Conservation (phyloP, 2,113 vertebrate species). For the Coturnix japonica region DNA sequence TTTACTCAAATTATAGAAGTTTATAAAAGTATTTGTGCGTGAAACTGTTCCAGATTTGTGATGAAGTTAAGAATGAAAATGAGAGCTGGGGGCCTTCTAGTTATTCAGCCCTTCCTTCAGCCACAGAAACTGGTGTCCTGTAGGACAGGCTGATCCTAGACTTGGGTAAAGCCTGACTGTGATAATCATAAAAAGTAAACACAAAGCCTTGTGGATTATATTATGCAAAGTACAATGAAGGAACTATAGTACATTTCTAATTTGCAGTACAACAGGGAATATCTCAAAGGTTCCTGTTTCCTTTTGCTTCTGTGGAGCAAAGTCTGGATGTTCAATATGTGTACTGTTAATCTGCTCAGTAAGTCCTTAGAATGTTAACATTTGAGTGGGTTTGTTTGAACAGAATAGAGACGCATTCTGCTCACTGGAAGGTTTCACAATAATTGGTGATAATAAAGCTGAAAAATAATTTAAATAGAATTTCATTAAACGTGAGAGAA, state of each 20-base stretch:
- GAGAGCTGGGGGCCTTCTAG: background rate
- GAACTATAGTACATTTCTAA: background rate
- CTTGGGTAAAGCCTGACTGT: background rate
- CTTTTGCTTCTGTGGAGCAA: background rate
- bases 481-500: slow-evolving; percentile 49
- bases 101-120: background rate
- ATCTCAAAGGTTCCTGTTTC: background rate
- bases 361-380: slow-evolving; percentile 58
- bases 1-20: background rate
- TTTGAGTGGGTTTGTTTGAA: slow-evolving; percentile 59
- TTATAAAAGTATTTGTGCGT: background rate
- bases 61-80: background rate
- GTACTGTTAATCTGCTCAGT: slow-evolving; percentile 1
- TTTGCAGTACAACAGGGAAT: slow-evolving; percentile 7
- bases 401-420: slow-evolving; percentile 39
- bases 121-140: background rate
- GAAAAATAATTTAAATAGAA: slow-evolving; percentile 58
- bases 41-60: background rate
- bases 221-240: background rate
- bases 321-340: slow-evolving; percentile 2
- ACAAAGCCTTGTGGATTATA: background rate
- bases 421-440: slow-evolving; percentile 44
- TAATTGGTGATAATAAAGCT: slow-evolving; percentile 51
- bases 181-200: background rate
- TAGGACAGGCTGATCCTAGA: background rate